Evolutionary conservation across 2,888 invertebrate genomes (phyloP).

Genomic region (Archips xylosteana): DNA sequence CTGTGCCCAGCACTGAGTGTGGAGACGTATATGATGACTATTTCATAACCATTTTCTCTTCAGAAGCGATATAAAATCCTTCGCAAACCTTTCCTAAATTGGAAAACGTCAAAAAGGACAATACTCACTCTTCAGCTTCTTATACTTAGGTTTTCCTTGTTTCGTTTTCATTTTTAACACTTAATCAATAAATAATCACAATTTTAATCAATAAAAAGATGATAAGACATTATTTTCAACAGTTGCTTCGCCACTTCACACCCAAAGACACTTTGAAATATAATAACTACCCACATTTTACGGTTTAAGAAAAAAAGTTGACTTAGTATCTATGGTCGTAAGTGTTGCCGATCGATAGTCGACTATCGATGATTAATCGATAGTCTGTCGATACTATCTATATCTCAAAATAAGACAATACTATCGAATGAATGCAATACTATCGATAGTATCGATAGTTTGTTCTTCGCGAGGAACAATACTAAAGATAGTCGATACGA

Average conservation of each 20-base stretch:
- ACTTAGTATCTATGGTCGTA: not conserved
- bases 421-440: no score
- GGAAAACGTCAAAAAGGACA: not conserved
- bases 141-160: slow-evolving; percentile 21
- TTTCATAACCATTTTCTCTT: not conserved
- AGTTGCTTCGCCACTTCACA: not conserved
- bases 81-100: not conserved
- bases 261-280: not conserved
- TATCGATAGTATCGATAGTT: no score
- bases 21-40: no score
- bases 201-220: not conserved
- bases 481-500: no score
- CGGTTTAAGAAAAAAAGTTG: not conserved
- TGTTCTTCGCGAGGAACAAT: no score
- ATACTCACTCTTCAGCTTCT: slow-evolving; percentile 37
- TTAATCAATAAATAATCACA: not conserved
- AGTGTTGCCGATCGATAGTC: no score
- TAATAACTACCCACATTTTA: not conserved
- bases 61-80: not conserved
- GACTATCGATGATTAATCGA: no score
- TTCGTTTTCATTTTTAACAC: slow-evolving; percentile 22
- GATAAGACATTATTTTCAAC: not conserved
- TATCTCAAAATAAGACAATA: no score
- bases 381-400: no score
- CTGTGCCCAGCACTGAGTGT: no score